Evolutionary conservation across 2,113 vertebrate species (phyloP).

Genomic region (Trinectes maculatus): DNA sequence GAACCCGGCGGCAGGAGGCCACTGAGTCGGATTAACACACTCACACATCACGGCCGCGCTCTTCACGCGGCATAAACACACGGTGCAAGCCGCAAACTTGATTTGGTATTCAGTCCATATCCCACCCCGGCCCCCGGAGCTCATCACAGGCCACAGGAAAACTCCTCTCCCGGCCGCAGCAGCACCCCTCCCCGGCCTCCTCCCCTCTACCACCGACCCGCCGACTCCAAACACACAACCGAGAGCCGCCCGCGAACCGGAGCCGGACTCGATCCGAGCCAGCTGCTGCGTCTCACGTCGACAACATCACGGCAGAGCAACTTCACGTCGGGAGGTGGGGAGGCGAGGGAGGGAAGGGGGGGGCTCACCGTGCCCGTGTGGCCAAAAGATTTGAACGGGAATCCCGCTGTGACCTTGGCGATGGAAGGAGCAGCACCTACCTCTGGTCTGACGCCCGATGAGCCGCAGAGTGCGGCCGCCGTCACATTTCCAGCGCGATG

Average conservation of each 20-base stretch:
- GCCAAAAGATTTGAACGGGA: conserved; percentile 23
- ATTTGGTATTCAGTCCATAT: conserved; percentile 59
- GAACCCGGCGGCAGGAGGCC: conserved; percentile 56
- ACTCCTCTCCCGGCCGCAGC: conserved; percentile 34
- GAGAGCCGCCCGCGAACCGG: background rate
- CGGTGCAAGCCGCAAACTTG: conserved; percentile 46
- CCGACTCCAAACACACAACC: background rate
- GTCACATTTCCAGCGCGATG: conserved; percentile 63
- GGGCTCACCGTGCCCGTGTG: conserved; percentile 46
- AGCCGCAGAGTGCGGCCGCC: conserved; percentile 5
- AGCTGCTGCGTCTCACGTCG: conserved; percentile 25
- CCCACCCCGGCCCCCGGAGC: conserved; percentile 50
- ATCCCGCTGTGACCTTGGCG: conserved; percentile 52
- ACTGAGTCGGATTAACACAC: conserved; percentile 58
- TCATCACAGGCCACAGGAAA: conserved; percentile 63
- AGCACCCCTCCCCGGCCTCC: conserved; percentile 17
- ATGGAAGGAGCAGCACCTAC: conserved; percentile 46
- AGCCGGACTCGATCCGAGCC: background rate
- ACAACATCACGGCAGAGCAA: conserved; percentile 64
- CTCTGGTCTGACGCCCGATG: conserved; percentile 46
- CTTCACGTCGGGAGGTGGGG: conserved; percentile 67
- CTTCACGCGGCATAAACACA: conserved; percentile 39
- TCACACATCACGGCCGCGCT: conserved; percentile 29
- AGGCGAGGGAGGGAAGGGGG: no score
- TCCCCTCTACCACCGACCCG: background rate